Conservation (phyloP, 2,888 invertebrate species). For the Drosophila kuntzei region DNA sequence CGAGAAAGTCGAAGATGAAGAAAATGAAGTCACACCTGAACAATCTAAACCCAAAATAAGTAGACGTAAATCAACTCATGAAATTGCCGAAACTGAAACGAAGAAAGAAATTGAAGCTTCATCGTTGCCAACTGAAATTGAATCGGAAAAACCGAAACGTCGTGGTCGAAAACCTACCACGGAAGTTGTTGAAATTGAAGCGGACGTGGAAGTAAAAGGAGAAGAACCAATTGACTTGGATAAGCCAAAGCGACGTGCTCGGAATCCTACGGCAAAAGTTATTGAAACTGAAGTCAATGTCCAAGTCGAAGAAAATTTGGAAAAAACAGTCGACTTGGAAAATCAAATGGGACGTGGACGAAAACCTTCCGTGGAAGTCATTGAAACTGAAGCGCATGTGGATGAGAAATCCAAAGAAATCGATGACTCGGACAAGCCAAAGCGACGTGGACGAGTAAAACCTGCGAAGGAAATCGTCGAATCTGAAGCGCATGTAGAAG, state of each 20-base stretch:
- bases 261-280: slow-evolving; percentile 1
- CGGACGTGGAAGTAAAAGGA: neutral
- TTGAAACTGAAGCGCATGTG: neutral
- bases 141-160: slow-evolving; percentile 7
- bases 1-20: neutral
- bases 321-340: neutral
- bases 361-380: neutral
- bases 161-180: neutral
- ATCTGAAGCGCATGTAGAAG: neutral
- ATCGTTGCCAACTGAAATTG: neutral
- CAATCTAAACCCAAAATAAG: slow-evolving; percentile 3
- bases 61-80: neutral
- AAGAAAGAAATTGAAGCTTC: neutral
- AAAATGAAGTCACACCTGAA: neutral
- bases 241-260: slow-evolving; percentile 10
- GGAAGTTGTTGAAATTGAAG: neutral
- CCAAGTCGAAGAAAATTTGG: neutral
- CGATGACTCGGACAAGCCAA: neutral
- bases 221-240: neutral
- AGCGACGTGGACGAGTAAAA: slow-evolving; percentile 4
- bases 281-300: neutral
- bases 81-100: neutral
- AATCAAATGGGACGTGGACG: slow-evolving; percentile 7
- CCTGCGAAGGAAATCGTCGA: neutral
- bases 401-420: neutral